Percentiles rank a stretch among this genome's conserved stretches.
Evolutionary conservation across 2,888 invertebrate species (phyloP).

Genomic region (Cosmia pyralina): DNA sequence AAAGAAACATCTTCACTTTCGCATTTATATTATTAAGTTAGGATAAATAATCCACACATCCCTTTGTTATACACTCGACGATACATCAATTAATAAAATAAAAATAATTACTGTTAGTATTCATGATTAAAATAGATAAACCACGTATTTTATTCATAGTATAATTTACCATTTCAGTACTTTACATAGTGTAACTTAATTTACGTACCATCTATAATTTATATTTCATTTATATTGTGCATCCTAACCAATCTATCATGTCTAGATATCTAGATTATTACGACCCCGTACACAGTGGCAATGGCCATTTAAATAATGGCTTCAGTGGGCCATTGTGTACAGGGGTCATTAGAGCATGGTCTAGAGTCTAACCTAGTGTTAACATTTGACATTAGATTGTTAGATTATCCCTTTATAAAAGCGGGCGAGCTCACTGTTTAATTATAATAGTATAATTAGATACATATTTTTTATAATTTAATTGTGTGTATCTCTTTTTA

Average conservation of each 20-base stretch:
- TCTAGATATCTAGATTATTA: slow-evolving; percentile 44
- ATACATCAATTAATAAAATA: not conserved
- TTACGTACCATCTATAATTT: slow-evolving; percentile 24
- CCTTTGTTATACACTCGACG: not conserved
- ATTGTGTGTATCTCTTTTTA: slow-evolving; percentile 47
- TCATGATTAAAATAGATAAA: slow-evolving; percentile 3
- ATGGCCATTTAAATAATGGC: slow-evolving; percentile 10
- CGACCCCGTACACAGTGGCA: slow-evolving; percentile 30
- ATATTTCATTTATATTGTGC: slow-evolving; percentile 37
- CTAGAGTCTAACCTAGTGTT: slow-evolving; percentile 68
- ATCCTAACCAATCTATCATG: slow-evolving; percentile 45
- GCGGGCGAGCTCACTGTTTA: slow-evolving; percentile 83
- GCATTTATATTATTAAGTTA: too few species aligned
- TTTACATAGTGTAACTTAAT: slow-evolving; percentile 18
- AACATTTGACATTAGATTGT: slow-evolving; percentile 61
- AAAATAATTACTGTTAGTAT: not conserved
- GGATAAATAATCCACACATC: not conserved
- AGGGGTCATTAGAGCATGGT: slow-evolving; percentile 76
- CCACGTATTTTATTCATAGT: slow-evolving; percentile 16
- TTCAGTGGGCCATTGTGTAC: slow-evolving; percentile 55
- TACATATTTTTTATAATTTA: slow-evolving; percentile 39
- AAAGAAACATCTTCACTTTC: not conserved
- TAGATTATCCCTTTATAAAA: slow-evolving; percentile 62
- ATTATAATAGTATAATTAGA: slow-evolving; percentile 44
- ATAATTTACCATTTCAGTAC: slow-evolving; percentile 16